Conservation (phyloP, 2,888 invertebrate species). For the Nemotelus nigrinus region DNA sequence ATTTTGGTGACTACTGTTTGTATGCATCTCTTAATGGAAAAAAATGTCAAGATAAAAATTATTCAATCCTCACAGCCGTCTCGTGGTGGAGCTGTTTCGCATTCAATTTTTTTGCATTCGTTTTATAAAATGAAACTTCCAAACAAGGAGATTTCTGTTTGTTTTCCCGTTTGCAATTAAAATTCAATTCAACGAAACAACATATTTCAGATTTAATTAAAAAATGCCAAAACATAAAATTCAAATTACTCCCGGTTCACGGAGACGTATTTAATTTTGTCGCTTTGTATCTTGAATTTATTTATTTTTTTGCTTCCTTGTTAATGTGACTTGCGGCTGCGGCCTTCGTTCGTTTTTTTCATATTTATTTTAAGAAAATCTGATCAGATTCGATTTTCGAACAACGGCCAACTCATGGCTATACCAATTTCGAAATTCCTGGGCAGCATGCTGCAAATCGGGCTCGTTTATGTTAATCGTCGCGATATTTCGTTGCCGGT, state of each 20-base stretch:
- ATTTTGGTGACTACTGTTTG: background rate
- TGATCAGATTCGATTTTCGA: constrained; percentile 41
- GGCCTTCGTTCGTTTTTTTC: background rate
- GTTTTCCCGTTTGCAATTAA: too few species aligned
- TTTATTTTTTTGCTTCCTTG: constrained; percentile 2
- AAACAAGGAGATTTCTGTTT: constrained; percentile 16
- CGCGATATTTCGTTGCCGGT: constrained; percentile 15
- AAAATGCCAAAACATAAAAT: constrained; percentile 20
- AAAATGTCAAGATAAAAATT: background rate
- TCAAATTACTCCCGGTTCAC: constrained; percentile 22
- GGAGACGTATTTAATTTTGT: background rate
- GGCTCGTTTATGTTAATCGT: constrained; percentile 26
- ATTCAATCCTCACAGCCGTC: background rate
- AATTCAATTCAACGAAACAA: background rate
- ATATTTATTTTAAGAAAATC: constrained; percentile 22
- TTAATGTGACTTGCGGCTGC: constrained; percentile 1
- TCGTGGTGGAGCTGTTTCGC: background rate
- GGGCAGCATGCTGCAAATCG: constrained; percentile 3
- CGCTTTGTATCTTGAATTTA: constrained; percentile 6
- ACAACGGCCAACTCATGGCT: constrained; percentile 36
- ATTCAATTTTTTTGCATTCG: background rate
- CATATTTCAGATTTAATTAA: constrained; percentile 32
- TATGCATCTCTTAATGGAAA: background rate
- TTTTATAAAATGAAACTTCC: background rate
- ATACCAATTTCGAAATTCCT: constrained; percentile 45